Base-by-base conservation (phyloP, 2,888 invertebrate genomes). In the Perdita meconis region DNA sequence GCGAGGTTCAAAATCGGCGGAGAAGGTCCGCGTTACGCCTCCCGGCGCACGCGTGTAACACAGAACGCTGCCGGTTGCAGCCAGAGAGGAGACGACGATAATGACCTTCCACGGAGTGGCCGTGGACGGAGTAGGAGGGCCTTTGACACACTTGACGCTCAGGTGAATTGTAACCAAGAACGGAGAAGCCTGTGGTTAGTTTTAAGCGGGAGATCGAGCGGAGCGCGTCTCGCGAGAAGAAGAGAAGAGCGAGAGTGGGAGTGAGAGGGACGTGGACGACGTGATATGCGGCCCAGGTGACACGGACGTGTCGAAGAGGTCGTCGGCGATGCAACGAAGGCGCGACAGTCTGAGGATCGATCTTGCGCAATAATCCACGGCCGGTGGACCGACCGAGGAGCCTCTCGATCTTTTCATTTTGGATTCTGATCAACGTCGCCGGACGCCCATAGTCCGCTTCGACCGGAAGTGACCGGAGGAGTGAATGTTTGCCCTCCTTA, bases 91-190 rank as follows among this genome's bases (percentile, higher is more conserved):
- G 87, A 89, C 88, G 87, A 89, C 88, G 89, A 90, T 91, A 91
- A 92, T 92, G 92, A 92, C 92, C 92, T 92, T 92, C 91, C 89
- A 86, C 86, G 91, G 87, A 72, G 87, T 82, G 80, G 86, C 79
- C 78, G 87, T 36, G 71, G 84, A 69, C 74, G 88, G 90, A 91
- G 92, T 91, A 92, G 92, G 92, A 92, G 92, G 88, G 88, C 86
- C 89, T 91, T 89, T 92, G 92, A 92, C 92, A 92, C 87, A 92
- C 92, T 92, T 92, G 90, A 89, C 88, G 87, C 87, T 88, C 88
- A 85, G 86, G 87, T 90, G 89, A 89, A 90, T 89, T 87, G 89
- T 88, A 89, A 86, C 87, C 88, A 78, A 83, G 86, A 86, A 84
- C 87, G 75, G 86, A 87, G 85, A 85, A 84, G 79, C 84, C 82